Evolutionary conservation across 2,797 vertebrate genomes (phyloP), one percentile per base, ranked within the genome.

Genomic region (Lacerta bilineata): DNA sequence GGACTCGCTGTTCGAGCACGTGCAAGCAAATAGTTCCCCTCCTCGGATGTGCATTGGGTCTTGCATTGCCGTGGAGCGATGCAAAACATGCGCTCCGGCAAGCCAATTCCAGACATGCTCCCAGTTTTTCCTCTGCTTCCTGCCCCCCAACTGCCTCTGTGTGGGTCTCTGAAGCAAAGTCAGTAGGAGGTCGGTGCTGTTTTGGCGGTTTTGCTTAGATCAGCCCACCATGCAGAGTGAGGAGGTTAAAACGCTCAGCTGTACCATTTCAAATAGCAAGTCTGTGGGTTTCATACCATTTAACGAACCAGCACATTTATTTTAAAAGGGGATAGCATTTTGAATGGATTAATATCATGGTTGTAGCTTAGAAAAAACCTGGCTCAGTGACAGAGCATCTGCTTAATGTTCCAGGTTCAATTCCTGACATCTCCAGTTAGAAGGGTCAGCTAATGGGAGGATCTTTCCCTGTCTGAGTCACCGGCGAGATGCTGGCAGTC

Each of bases 181-280:
- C 81, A 84, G 74, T 43, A 71, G 80, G 74, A 27, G 23, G 59
- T 3, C 7, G 68, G 11, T 39, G 41, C 13, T 68, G 59, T 39
- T 83, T 83, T 83, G 87, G 59, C 6, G 15, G 33, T 82, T 77
- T 87, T 72, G 86, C 50, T 81, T 81, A 2, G 71, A 36, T 81
- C 6, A 20, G 55, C 50, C 15, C 41, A n/a, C 29, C 18, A 43
- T 18, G 25, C 83, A 59, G n/a, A 59, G 50, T 8, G 69, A 84
- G 46, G 5, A 25, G 13, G 20, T 13, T 13, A 55, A 33, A 72
- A 50, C 36, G 72, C 68, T 23, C 17, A 7, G 43, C 41, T 36
- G 59, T 41, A 64, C 27, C 36, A 76, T 61, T 29, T 41, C 83
- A 85, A 36, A 20, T 3, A 18, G 55, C 71, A 83, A 46, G 20